Base-by-base conservation (phyloP, 1,140 invertebrate genomes). In the Heliconius hermathena region DNA sequence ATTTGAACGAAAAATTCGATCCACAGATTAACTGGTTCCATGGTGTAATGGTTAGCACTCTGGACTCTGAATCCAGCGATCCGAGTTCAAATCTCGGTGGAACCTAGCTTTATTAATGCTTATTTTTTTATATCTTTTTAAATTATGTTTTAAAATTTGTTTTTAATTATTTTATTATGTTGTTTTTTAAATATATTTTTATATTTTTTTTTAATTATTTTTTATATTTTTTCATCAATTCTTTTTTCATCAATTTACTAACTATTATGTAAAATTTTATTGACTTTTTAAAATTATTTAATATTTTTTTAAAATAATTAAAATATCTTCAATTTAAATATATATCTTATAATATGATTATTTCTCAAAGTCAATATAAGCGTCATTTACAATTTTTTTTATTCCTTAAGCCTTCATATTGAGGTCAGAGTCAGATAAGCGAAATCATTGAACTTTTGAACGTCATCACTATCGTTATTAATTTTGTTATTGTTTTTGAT, bases 31-130 rank as follows among this genome's bases (percentile, higher is more conserved):
- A 73, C 26, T 85, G 91, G 92, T 93, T 94, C 93, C 93, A 94
- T 94, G 91, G 91, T 94, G 93, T 94, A 93, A 94, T 86, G 93
- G 93, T 94, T 93, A 94, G 93, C 93, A 94, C 93, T 94, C 93
- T 91, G 93, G 93, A 94, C 93, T 94, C 91, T 94, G 93, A 94
- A 94, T 94, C 93, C 91, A 91, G 93, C 91, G 91, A 94, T 94
- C 93, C 93, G 93, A 94, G 93, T 94, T 94, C 93, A 94, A 94
- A 92, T 94, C 93, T 94, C 92, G 91, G 92, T 94, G 91, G 92
- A 93, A 94, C 92, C 92, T 94, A 84, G 71, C 41, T 75, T 90
- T 90, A 89, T 85, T 72, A 76, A 72, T 52, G 66, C 77, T 80
- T 77, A 81, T 3, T 73, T 71, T 77, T 74, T 77, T 41, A 41